Conservation (phyloP, 2,113 vertebrate genomes). For the Seriola dumerili region DNA sequence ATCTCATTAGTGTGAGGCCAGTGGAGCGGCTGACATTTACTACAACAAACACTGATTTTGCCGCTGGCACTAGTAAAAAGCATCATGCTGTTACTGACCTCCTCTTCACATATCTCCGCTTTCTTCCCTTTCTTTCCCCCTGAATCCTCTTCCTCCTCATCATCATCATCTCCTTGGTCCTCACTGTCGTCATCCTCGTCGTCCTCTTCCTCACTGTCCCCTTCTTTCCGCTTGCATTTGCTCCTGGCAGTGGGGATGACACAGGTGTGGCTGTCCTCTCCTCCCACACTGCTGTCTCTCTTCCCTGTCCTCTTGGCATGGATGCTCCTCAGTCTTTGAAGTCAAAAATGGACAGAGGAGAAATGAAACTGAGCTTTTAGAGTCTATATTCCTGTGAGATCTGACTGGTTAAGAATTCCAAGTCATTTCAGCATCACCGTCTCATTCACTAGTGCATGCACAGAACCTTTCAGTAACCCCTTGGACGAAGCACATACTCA, state of each 20-base stretch:
- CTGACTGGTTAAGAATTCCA: background rate
- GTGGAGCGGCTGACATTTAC: slow-evolving; percentile 35
- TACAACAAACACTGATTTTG: slow-evolving; percentile 29
- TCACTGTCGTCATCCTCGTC: slow-evolving; percentile 92
- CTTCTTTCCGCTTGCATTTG: slow-evolving; percentile 90
- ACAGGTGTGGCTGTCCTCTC: slow-evolving; percentile 86
- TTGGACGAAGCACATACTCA: slow-evolving; percentile 82
- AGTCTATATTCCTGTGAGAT: background rate
- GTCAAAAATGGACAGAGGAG: background rate
- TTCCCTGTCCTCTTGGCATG: slow-evolving; percentile 92
- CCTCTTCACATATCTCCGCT: slow-evolving; percentile 91
- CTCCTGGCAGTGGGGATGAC: slow-evolving; percentile 83
- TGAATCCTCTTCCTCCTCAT: slow-evolving; percentile 90
- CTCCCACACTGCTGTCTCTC: slow-evolving; percentile 83
- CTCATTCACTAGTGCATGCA: background rate
- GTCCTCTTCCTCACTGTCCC: slow-evolving; percentile 93
- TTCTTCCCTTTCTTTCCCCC: slow-evolving; percentile 92
- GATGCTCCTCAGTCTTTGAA: slow-evolving; percentile 89
- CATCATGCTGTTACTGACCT: slow-evolving; percentile 88
- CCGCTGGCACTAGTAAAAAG: background rate
- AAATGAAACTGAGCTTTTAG: background rate
- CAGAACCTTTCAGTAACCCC: background rate
- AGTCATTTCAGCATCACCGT: background rate
- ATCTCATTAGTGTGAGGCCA: slow-evolving; percentile 38
- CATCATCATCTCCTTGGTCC: slow-evolving; percentile 89